Conservation (phyloP, 2,113 vertebrate genomes). For the Ceyx margarethae region DNA sequence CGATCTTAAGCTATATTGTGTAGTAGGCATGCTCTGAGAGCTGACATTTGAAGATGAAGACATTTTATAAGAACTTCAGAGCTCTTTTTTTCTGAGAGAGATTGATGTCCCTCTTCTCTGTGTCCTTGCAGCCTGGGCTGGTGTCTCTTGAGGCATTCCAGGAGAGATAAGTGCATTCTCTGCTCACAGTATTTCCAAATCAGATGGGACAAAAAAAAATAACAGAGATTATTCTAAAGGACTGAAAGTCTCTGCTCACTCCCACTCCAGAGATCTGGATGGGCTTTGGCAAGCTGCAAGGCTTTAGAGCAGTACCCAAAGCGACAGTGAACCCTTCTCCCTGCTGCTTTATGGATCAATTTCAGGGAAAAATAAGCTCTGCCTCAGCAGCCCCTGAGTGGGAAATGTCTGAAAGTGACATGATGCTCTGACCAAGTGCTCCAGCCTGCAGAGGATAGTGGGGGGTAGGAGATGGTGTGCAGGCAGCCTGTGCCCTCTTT, state of each 20-base stretch:
- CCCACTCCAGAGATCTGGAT: neutral
- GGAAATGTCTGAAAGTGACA: neutral
- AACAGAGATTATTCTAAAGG: neutral
- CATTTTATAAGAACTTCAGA: neutral
- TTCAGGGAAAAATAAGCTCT: neutral
- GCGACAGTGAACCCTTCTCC: neutral
- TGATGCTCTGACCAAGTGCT: fast-evolving
- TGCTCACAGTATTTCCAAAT: neutral
- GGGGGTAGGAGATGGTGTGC: fast-evolving
- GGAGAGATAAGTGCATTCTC: neutral
- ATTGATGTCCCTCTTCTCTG: fast-evolving
- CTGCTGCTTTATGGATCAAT: neutral
- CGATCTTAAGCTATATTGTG: neutral
- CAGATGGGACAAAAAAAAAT: neutral
- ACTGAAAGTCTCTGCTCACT: neutral
- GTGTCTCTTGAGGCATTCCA: neutral
- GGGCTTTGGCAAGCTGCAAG: neutral
- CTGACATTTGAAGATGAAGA: neutral
- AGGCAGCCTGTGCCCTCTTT: fast-evolving
- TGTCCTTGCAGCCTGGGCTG: neutral
- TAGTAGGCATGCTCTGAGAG: neutral
- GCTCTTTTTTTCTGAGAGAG: neutral
- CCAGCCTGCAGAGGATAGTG: fast-evolving
- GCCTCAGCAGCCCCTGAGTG: neutral
- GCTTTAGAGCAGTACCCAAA: neutral